Percentiles rank a stretch among this genome's conserved stretches.
Conservation (phyloP, 2,113 vertebrate genomes). For the Platichthys stellatus region DNA sequence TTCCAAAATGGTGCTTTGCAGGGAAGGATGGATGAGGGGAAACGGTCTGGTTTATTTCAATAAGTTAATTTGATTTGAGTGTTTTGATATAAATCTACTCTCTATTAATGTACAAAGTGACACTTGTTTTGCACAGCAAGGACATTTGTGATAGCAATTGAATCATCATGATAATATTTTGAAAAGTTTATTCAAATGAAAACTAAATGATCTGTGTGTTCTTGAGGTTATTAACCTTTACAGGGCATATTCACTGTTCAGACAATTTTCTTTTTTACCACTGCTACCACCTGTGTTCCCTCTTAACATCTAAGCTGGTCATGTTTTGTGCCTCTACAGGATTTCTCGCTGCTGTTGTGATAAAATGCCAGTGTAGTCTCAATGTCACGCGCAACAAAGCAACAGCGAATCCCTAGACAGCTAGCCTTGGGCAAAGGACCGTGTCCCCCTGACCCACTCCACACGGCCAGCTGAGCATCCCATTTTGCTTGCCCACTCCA, state of each 20-base stretch:
- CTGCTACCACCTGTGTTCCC: not conserved
- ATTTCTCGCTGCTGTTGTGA: conserved; percentile 13
- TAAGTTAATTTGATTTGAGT: not conserved
- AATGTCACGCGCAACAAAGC: conserved; percentile 51
- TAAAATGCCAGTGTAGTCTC: conserved; percentile 16
- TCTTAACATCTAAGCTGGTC: not conserved
- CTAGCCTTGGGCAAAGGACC: conserved; percentile 38
- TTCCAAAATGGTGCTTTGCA: not conserved
- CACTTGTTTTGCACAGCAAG: not conserved
- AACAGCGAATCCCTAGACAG: conserved; percentile 44
- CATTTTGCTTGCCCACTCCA: conserved; percentile 61
- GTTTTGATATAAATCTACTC: not conserved
- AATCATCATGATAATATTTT: not conserved
- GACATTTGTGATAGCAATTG: conserved; percentile 19
- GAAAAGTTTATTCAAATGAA: not conserved
- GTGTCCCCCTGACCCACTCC: conserved; percentile 55
- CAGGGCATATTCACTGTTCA: no score
- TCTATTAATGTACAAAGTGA: not conserved
- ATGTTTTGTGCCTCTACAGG: conserved; percentile 11
- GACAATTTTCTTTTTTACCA: not conserved
- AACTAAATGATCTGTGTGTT: not conserved
- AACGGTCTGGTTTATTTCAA: not conserved
- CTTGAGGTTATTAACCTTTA: conserved; percentile 20
- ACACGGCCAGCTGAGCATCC: conserved; percentile 67
- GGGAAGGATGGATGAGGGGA: no score